Percentiles rank a stretch among this genome's conserved stretches.
Conservation (phyloP, 2,797 vertebrate species). For the Gambelia wislizenii region DNA sequence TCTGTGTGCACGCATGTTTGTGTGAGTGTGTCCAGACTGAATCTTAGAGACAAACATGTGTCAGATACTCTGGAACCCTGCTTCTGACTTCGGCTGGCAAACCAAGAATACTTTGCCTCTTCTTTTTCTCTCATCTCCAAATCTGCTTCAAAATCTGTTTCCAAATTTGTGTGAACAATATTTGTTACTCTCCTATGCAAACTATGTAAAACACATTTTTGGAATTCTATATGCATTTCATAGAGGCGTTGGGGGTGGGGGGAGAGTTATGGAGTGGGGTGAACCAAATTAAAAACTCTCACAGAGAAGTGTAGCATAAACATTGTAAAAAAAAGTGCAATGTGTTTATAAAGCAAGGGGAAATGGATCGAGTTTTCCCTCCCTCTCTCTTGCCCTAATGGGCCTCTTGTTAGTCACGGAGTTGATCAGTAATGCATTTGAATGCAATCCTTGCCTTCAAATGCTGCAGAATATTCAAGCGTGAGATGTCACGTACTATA, state of each 20-base stretch:
- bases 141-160: constrained; percentile 4
- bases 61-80: constrained; percentile 52
- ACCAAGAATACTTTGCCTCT: neutral
- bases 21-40: neutral
- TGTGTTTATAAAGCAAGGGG: constrained; percentile 62
- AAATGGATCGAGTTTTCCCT: constrained; percentile 63
- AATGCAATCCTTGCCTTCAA: constrained; percentile 75
- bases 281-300: constrained; percentile 67
- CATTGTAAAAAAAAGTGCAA: constrained; percentile 63
- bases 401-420: constrained; percentile 67
- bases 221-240: constrained; percentile 30
- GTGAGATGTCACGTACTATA: constrained; percentile 72
- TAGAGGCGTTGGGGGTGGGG: neutral
- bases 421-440: constrained; percentile 75
- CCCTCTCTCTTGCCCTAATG: constrained; percentile 67
- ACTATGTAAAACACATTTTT: constrained; percentile 34
- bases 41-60: constrained; percentile 63
- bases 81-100: constrained; percentile 35
- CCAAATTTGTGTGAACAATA: constrained; percentile 23
- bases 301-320: constrained; percentile 59
- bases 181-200: constrained; percentile 28
- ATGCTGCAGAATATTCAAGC: constrained; percentile 75
- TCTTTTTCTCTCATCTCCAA: constrained; percentile 14
- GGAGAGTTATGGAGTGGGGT: constrained; percentile 12
- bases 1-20: too few species aligned